phyloP scores from a whole-genome alignment of 2,113 vertebrate genomes.

The Tautogolabrus adspersus region DNA sequence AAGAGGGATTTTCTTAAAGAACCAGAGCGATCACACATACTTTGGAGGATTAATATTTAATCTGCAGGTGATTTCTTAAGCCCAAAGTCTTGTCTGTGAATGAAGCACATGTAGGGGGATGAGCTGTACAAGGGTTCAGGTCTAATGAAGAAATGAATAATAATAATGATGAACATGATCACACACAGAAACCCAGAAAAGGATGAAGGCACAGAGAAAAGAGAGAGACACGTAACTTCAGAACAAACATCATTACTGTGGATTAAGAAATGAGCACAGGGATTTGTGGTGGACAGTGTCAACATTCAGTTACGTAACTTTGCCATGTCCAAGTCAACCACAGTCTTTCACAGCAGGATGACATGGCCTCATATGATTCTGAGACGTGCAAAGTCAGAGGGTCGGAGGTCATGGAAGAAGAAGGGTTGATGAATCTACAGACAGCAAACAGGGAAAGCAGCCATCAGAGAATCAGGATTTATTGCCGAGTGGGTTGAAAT shows the following conservation, averaged over 20 bases:
- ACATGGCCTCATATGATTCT: constrained; percentile 1
- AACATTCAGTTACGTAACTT: constrained; percentile 6
- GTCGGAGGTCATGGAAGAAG: neutral
- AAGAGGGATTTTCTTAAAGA: neutral
- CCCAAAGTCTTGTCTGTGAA: neutral
- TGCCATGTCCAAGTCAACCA: constrained; percentile 17
- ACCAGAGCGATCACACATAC: neutral
- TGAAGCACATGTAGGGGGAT: neutral
- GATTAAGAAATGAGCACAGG: neutral
- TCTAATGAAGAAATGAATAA: neutral
- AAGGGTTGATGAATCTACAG: too few relatives aligned
- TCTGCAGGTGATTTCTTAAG: neutral
- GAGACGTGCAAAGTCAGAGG: constrained; percentile 14
- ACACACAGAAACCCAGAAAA: too few relatives aligned
- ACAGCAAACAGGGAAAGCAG: too few relatives aligned
- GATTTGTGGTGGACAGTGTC: constrained; percentile 19
- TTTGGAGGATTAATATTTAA: constrained; percentile 17
- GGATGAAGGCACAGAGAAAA: too few relatives aligned
- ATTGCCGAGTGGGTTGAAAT: too few relatives aligned
- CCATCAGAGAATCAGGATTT: too few relatives aligned
- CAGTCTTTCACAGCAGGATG: constrained; percentile 26
- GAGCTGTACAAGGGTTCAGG: neutral
- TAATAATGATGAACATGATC: too few relatives aligned
- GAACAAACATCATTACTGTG: neutral
- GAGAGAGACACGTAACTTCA: too few relatives aligned